Percentiles rank a stretch among this genome's conserved stretches.
These are phyloP conservation scores for Chrysomela aeneicollis DNA, from an alignment of 2,888 invertebrate genomes.

Conservation along the genomic window DNA sequence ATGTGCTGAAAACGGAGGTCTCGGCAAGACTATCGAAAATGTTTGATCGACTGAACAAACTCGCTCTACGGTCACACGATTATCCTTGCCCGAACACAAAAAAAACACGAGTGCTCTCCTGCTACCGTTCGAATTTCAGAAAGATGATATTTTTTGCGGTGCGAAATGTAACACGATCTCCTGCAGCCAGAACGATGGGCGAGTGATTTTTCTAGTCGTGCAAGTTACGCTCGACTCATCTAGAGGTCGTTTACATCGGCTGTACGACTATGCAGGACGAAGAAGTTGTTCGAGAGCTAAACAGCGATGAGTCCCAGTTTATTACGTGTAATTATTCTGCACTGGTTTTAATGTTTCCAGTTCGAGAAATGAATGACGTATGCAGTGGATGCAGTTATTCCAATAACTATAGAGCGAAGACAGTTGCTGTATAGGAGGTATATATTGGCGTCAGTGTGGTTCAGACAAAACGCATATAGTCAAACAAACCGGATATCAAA, in stretches of 20 bases:
- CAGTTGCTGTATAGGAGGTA: no score
- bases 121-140: conserved; percentile 7
- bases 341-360: conserved; percentile 33
- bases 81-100: background rate
- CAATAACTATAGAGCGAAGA: no score
- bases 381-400: no score
- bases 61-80: background rate
- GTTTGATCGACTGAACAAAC: background rate
- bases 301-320: conserved; percentile 30
- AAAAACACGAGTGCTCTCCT: background rate
- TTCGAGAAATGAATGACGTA: background rate
- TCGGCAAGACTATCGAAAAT: background rate
- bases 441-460: no score
- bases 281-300: conserved; percentile 25
- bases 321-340: conserved; percentile 40
- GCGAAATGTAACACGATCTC: conserved; percentile 1
- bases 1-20: background rate
- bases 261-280: background rate
- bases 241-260: conserved; percentile 40
- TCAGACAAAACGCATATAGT: no score
- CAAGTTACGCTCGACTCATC: conserved; percentile 46
- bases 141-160: conserved; percentile 1
- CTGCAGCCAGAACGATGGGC: background rate
- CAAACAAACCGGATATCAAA: no score
- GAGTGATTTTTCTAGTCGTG: conserved; percentile 42